These are phyloP conservation scores for Zapornia atra DNA, from an alignment of 2,113 vertebrate genomes.

Conservation along the genomic window DNA sequence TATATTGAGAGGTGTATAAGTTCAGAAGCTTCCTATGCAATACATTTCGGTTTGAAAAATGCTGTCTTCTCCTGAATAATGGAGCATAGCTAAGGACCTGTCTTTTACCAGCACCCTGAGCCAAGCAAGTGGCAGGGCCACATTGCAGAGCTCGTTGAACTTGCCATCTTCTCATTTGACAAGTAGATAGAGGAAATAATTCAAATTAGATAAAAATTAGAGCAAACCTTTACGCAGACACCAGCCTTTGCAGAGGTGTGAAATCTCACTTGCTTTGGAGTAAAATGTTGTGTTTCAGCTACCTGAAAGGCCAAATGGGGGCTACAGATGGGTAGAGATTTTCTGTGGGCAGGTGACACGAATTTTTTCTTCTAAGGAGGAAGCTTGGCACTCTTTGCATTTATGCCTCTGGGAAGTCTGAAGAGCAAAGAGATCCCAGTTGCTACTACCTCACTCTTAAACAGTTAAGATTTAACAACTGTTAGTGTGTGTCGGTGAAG, in stretches of 20 bases:
- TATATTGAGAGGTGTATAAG: not conserved
- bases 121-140: not conserved
- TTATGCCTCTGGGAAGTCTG: not conserved
- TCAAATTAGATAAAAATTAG: not conserved
- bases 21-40: constrained; percentile 1
- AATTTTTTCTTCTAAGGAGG: not conserved
- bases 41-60: not conserved
- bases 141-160: not conserved
- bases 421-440: not conserved
- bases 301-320: not conserved
- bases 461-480: not conserved
- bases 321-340: not conserved
- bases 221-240: not conserved
- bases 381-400: not conserved
- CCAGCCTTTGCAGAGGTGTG: not conserved
- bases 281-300: not conserved
- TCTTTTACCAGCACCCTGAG: not conserved
- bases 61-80: not conserved
- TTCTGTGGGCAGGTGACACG: not conserved
- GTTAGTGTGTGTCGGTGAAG: not conserved
- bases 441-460: not conserved
- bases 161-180: not conserved
- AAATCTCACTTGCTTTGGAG: not conserved
- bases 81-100: not conserved
- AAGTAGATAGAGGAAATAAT: not conserved